A percentile compares a stretch with the other conserved stretches of the same genome.
These are phyloP conservation scores for Ahaetulla prasina DNA, from an alignment of 2,113 vertebrate genomes.

Conservation along the genomic window DNA sequence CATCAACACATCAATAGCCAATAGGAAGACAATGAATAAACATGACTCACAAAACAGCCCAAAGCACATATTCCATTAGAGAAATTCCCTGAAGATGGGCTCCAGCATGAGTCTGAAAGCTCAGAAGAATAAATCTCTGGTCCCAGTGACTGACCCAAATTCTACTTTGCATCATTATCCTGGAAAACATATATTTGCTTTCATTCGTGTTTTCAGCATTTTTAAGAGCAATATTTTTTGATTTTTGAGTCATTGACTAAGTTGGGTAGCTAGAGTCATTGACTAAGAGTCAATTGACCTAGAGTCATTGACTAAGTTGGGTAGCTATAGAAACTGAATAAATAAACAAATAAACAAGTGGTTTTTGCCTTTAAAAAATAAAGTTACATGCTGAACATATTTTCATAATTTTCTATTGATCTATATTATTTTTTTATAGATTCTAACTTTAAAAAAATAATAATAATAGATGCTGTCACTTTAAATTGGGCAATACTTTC, in stretches of 20 bases:
- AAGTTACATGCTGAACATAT: background rate
- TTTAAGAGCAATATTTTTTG: background rate
- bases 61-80: too few relatives aligned
- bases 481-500: background rate
- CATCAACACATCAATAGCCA: too few relatives aligned
- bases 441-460: background rate
- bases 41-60: too few relatives aligned
- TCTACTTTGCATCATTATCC: too few relatives aligned
- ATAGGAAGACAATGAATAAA: too few relatives aligned
- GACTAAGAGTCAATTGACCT: background rate
- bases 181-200: too few relatives aligned
- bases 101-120: too few relatives aligned
- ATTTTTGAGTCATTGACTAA: background rate
- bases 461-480: background rate
- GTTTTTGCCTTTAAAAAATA: background rate
- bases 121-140: too few relatives aligned
- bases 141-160: too few relatives aligned
- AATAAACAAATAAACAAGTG: background rate
- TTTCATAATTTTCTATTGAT: background rate
- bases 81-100: too few relatives aligned
- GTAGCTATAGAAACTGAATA: background rate
- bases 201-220: background rate
- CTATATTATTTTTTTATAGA: background rate
- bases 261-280: background rate
- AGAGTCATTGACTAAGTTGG: background rate